A percentile compares a stretch with the other conserved stretches of the same genome.
These are phyloP conservation scores for Mus minutoides DNA, from an alignment of 2,797 vertebrate genomes.

Conservation along the genomic window DNA sequence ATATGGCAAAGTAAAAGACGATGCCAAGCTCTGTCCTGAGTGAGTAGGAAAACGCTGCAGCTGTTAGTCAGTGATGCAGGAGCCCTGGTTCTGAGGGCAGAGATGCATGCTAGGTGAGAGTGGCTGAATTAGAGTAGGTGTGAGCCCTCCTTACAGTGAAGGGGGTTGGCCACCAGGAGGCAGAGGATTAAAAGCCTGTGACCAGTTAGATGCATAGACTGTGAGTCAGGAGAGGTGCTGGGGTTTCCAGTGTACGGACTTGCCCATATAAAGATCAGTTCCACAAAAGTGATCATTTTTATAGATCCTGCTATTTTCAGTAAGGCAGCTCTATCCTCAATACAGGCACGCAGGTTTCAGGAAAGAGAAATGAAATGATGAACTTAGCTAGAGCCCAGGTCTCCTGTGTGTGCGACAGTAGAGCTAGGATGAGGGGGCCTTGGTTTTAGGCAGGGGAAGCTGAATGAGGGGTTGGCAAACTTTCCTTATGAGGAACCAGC, in stretches of 20 bases:
- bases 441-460: constrained; percentile 1
- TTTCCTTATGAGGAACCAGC: background rate
- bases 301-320: constrained; percentile 27
- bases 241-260: constrained; percentile 2
- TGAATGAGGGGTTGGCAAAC: background rate
- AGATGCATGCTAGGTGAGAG: background rate
- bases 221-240: background rate
- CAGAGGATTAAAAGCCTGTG: background rate
- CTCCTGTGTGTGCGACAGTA: background rate
- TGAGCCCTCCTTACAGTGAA: background rate
- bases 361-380: background rate
- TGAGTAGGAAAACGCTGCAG: background rate
- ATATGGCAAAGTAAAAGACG: background rate
- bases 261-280: background rate
- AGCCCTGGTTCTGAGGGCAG: background rate
- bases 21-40: background rate
- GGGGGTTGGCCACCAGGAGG: background rate
- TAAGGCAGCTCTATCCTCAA: background rate
- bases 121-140: background rate
- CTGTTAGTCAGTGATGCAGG: background rate
- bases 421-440: background rate
- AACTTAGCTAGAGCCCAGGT: background rate
- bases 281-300: background rate
- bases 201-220: background rate
- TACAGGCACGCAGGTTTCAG: background rate